phyloP scores from a whole-genome alignment of 2,888 invertebrate species.

The Dryomyza anilis region DNA sequence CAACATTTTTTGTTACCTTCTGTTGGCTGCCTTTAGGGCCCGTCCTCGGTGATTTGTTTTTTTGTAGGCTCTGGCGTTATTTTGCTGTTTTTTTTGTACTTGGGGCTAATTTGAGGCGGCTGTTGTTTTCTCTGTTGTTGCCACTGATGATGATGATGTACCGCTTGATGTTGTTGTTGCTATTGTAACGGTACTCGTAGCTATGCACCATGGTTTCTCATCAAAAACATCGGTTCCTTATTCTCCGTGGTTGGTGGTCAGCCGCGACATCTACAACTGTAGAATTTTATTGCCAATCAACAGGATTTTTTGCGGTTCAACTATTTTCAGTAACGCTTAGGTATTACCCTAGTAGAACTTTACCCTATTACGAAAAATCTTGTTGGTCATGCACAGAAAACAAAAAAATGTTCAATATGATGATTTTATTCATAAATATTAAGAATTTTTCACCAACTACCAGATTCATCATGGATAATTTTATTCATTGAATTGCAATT shows the following conservation, averaged over 20 bases:
- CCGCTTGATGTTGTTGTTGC: not conserved
- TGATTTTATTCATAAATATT: too few species aligned
- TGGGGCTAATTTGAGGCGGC: too few species aligned
- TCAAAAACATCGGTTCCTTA: not conserved
- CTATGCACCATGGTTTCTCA: not conserved
- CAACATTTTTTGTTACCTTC: not conserved
- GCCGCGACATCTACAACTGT: not conserved
- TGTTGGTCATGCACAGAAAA: too few species aligned
- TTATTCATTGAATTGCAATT: too few species aligned
- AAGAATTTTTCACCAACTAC: too few species aligned
- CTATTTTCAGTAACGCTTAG: not conserved
- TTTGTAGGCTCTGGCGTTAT: not conserved
- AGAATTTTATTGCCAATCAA: not conserved
- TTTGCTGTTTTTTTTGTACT: not conserved
- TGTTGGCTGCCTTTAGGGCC: not conserved
- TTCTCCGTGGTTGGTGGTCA: constrained; percentile 3
- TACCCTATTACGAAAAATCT: too few species aligned
- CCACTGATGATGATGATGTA: not conserved
- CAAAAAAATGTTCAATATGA: too few species aligned
- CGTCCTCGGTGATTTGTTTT: not conserved
- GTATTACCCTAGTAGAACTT: too few species aligned
- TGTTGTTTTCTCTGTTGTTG: constrained; percentile 1
- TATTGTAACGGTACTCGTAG: constrained; percentile 16
- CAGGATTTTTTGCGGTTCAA: constrained; percentile 23
- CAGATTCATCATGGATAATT: too few species aligned